Percentiles rank a stretch among this genome's conserved stretches.
Conservation (phyloP, 2,797 vertebrate species). For the Muscicapa comitata region DNA sequence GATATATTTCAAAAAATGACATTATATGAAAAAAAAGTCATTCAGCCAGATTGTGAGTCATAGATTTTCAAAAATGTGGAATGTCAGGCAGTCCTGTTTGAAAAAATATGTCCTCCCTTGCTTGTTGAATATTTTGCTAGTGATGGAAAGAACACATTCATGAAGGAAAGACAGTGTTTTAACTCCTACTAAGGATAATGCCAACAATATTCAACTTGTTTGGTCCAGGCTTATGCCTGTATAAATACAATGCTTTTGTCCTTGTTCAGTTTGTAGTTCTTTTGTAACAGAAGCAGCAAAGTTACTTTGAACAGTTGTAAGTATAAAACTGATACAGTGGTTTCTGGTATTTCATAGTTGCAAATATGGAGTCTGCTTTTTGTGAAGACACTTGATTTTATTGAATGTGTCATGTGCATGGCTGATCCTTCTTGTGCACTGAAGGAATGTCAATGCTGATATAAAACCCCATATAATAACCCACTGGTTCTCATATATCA, state of each 20-base stretch:
- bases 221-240: not conserved
- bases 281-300: not conserved
- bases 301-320: not conserved
- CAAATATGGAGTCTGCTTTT: not conserved
- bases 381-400: constrained; percentile 26
- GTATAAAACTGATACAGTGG: not conserved
- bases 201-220: not conserved
- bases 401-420: not conserved
- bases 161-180: not conserved
- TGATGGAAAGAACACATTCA: not conserved
- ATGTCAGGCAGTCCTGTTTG: constrained; percentile 16
- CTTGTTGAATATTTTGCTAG: constrained; percentile 37
- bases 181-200: not conserved
- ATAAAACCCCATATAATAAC: not conserved
- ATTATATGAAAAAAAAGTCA: constrained; percentile 31
- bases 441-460: not conserved
- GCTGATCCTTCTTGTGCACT: not conserved
- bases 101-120: constrained; percentile 17
- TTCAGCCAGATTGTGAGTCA: constrained; percentile 26
- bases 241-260: not conserved
- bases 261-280: not conserved
- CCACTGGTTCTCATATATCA: not conserved
- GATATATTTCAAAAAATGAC: constrained; percentile 33
- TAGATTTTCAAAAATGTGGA: constrained; percentile 26
- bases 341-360: not conserved